A percentile compares a stretch with the other conserved stretches of the same genome.
These are phyloP conservation scores for Coreius guichenoti DNA, from an alignment of 2,797 vertebrate species.

Conservation along the genomic window DNA sequence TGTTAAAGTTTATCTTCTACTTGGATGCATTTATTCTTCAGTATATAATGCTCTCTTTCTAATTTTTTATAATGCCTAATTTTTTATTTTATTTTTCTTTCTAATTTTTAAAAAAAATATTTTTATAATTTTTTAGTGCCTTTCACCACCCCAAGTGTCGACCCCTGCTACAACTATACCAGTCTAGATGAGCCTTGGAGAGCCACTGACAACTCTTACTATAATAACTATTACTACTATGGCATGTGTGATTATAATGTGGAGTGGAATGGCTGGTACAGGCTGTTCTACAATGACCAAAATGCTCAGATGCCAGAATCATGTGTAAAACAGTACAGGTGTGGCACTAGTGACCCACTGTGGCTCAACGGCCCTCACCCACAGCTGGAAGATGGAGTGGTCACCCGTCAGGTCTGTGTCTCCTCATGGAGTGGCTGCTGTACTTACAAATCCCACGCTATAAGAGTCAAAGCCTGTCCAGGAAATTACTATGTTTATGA, in stretches of 20 bases:
- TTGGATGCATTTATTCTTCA: not conserved
- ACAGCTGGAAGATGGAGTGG: constrained; percentile 29
- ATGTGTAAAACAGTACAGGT: not conserved
- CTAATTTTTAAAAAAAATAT: too few relatives aligned
- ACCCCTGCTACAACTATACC: constrained; percentile 31
- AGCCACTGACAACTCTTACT: constrained; percentile 16
- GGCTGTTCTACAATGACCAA: not conserved
- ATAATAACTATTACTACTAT: not conserved
- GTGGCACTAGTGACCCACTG: not conserved
- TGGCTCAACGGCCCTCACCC: not conserved
- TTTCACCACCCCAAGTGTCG: not conserved
- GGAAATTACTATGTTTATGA: constrained; percentile 35
- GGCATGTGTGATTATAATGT: constrained; percentile 16
- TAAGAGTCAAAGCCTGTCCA: constrained; percentile 45
- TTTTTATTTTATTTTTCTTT: too few relatives aligned
- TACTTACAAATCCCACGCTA: constrained; percentile 11
- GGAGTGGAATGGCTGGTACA: constrained; percentile 38
- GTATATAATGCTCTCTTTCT: not conserved
- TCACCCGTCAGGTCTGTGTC: constrained; percentile 38
- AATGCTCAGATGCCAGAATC: constrained; percentile 35
- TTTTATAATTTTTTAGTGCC: not conserved
- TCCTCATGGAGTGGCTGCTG: not conserved
- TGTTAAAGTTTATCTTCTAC: not conserved
- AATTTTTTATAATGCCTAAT: not conserved
- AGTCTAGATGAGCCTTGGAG: constrained; percentile 37